Conservation (phyloP, 2,888 invertebrate genomes). For the Mesorhabditis sp. region DNA sequence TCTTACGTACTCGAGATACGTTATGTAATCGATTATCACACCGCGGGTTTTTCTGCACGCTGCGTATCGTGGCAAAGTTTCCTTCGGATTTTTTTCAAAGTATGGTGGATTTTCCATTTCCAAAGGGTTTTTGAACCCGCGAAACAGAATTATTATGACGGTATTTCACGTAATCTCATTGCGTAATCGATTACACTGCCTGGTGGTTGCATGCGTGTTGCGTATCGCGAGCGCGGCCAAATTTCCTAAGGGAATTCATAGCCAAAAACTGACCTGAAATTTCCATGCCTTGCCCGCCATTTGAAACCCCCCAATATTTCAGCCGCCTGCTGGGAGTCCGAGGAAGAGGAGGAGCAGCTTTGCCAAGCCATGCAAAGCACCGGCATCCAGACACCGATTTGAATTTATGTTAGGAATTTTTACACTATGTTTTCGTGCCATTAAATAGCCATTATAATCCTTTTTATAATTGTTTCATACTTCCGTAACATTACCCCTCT, state of each 20-base stretch:
- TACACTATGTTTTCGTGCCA: neutral
- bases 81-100: too few species aligned
- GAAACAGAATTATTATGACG: too few species aligned
- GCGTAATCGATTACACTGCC: too few species aligned
- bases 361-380: constrained; percentile 38
- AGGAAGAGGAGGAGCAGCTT: constrained; percentile 40
- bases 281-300: neutral
- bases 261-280: neutral
- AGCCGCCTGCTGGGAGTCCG: constrained; percentile 18
- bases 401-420: constrained; percentile 8
- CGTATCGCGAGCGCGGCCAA: neutral
- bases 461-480: neutral
- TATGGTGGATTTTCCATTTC: too few species aligned
- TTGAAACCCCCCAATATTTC: constrained; percentile 14
- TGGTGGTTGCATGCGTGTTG: neutral
- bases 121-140: too few species aligned
- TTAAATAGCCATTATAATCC: neutral
- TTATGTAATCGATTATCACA: too few species aligned
- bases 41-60: too few species aligned
- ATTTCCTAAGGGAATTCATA: constrained; percentile 5
- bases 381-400: constrained; percentile 49
- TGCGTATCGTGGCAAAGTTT: too few species aligned
- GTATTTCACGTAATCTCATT: too few species aligned
- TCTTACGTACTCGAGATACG: too few species aligned
- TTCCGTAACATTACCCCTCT: too few species aligned